Percentiles rank a stretch among this genome's conserved stretches.
Conservation (phyloP, 2,888 invertebrate species). For the Phortica okadai region DNA sequence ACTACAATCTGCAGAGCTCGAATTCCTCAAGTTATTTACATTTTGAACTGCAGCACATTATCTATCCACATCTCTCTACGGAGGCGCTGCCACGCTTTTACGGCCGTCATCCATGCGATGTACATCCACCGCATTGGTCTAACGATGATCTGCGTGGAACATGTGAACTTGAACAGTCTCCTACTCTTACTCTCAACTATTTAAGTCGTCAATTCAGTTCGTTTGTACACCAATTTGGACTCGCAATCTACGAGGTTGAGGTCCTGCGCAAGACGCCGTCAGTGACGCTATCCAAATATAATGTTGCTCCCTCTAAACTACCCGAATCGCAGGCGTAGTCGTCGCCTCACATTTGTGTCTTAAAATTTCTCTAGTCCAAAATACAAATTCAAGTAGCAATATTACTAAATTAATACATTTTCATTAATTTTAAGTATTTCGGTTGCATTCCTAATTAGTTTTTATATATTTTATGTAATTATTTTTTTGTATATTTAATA, state of each 20-base stretch:
- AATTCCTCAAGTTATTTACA: slow-evolving; percentile 74
- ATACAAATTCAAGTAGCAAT: background rate
- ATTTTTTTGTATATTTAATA: too few relatives aligned
- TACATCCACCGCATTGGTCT: slow-evolving; percentile 69
- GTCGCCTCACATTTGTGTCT: slow-evolving; percentile 3
- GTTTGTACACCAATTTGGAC: slow-evolving; percentile 77
- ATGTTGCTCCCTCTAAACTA: slow-evolving; percentile 35
- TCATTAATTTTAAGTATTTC: background rate
- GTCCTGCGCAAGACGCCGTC: slow-evolving; percentile 55
- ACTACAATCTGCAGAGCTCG: slow-evolving; percentile 55
- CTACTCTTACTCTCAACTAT: slow-evolving; percentile 62
- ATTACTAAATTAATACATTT: background rate
- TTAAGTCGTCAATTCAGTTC: slow-evolving; percentile 73
- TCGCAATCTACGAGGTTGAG: slow-evolving; percentile 78
- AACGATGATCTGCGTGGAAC: slow-evolving; percentile 69
- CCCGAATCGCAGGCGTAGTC: slow-evolving; percentile 50
- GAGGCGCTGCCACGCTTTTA: slow-evolving; percentile 84
- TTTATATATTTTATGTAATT: too few relatives aligned
- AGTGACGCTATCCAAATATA: slow-evolving; percentile 31
- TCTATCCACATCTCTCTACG: slow-evolving; percentile 86
- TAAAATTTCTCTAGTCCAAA: background rate
- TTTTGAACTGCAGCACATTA: slow-evolving; percentile 79
- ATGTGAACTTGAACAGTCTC: slow-evolving; percentile 63
- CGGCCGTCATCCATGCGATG: slow-evolving; percentile 73
- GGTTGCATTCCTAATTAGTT: background rate